Percentiles rank a stretch among this genome's conserved stretches.
These are phyloP conservation scores for Propithecus deckenii DNA, from an alignment of 2,797 vertebrate species.

Conservation along the genomic window DNA sequence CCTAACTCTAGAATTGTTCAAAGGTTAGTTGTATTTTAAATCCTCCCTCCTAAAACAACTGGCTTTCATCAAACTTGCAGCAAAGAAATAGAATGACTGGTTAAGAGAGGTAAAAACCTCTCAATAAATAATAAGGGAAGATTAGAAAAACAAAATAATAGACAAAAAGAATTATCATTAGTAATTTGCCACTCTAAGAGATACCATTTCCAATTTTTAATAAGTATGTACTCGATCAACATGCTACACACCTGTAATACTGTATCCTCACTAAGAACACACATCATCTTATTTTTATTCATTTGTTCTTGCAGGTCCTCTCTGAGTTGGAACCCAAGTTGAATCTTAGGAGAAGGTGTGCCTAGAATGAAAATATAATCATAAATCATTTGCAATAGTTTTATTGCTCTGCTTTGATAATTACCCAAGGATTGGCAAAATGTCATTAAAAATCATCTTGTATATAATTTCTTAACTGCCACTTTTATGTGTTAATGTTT, in stretches of 20 bases:
- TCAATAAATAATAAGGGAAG: not conserved
- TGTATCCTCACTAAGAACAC: constrained; percentile 52
- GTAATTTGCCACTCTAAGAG: not conserved
- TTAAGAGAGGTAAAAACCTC: not conserved
- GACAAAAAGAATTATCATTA: constrained; percentile 20
- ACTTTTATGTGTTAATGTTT: constrained; percentile 28
- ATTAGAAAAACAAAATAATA: constrained; percentile 27
- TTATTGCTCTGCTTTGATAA: constrained; percentile 8
- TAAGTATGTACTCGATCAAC: constrained; percentile 1
- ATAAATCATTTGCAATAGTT: constrained; percentile 28
- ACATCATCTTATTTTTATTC: constrained; percentile 41
- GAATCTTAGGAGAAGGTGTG: constrained; percentile 77
- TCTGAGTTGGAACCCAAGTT: constrained; percentile 20
- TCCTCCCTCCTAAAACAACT: not conserved
- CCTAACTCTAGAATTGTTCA: not conserved
- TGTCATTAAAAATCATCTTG: constrained; percentile 18
- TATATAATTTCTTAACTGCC: not conserved
- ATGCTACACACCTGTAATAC: constrained; percentile 44
- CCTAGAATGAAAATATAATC: constrained; percentile 69
- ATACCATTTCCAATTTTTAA: constrained; percentile 12
- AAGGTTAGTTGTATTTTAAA: not conserved
- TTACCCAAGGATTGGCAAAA: not conserved
- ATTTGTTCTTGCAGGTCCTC: not conserved
- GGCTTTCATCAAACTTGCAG: constrained; percentile 4
- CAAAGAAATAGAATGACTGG: not conserved